These are phyloP conservation scores for Zeugodacus cucurbitae DNA, from an alignment of 1,140 invertebrate genomes.

Conservation along the genomic window DNA sequence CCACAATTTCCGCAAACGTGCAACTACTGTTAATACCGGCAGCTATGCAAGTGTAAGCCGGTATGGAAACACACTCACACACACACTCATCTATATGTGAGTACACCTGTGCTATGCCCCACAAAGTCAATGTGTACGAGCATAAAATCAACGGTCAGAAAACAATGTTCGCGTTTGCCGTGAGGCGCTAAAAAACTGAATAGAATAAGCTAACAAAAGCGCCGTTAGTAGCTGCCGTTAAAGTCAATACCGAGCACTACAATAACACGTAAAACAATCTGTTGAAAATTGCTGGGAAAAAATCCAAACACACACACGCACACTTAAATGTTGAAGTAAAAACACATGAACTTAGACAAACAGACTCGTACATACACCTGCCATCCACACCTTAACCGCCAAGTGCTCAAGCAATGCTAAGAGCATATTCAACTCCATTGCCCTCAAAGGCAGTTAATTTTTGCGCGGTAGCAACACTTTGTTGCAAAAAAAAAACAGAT, in stretches of 20 bases:
- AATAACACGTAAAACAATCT: slow-evolving; percentile 27
- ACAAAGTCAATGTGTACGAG: not conserved
- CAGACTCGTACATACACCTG: too few relatives aligned
- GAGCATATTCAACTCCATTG: not conserved
- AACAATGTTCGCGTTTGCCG: not conserved
- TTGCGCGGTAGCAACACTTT: not conserved
- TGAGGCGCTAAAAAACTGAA: not conserved
- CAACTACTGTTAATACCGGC: not conserved
- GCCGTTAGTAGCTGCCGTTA: slow-evolving; percentile 19
- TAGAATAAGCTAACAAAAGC: not conserved
- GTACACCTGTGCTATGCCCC: not conserved
- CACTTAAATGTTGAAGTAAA: too few relatives aligned
- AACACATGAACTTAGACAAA: too few relatives aligned
- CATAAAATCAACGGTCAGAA: slow-evolving; percentile 19
- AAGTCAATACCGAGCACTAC: slow-evolving; percentile 13
- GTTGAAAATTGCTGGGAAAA: not conserved
- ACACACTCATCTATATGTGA: not conserved
- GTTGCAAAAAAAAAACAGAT: not conserved
- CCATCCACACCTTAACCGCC: slow-evolving; percentile 1
- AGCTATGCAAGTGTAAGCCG: not conserved
- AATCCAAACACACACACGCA: not conserved
- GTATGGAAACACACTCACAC: not conserved
- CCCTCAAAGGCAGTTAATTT: slow-evolving; percentile 23
- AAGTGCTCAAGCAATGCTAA: not conserved
- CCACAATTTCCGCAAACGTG: slow-evolving; percentile 36